phyloP scores from a whole-genome alignment of 2,113 vertebrate species.

The Xiphophorus hellerii region DNA sequence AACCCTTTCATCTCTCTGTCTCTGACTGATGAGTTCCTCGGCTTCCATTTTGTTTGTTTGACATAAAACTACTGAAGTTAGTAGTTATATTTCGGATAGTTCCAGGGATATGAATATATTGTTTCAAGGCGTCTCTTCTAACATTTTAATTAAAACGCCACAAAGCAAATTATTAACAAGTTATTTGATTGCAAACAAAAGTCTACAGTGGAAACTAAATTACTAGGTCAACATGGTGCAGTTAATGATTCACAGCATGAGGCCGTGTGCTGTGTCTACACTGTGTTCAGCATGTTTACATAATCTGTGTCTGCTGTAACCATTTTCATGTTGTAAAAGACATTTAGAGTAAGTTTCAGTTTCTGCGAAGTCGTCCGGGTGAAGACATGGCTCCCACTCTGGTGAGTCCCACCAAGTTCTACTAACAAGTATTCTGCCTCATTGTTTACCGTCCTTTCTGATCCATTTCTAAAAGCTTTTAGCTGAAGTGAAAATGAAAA shows the following conservation, averaged over 20 bases:
- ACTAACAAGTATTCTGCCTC: background rate
- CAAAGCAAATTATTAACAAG: background rate
- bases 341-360: background rate
- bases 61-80: too few species aligned
- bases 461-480: background rate
- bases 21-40: too few species aligned
- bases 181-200: background rate
- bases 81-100: too few species aligned
- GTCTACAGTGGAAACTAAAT: background rate
- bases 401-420: background rate
- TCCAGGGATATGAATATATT: too few species aligned
- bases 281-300: background rate
- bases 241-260: background rate
- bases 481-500: background rate
- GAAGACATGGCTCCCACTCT: background rate
- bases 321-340: background rate
- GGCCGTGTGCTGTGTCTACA: background rate
- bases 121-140: too few species aligned
- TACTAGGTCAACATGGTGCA: background rate
- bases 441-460: background rate
- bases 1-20: too few species aligned
- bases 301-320: background rate
- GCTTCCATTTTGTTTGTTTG: too few species aligned
- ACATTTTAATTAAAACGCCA: too few species aligned
- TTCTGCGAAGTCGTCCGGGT: background rate